Base-by-base conservation (phyloP, 2,888 invertebrate species). In the Zygaena filipendulae region DNA sequence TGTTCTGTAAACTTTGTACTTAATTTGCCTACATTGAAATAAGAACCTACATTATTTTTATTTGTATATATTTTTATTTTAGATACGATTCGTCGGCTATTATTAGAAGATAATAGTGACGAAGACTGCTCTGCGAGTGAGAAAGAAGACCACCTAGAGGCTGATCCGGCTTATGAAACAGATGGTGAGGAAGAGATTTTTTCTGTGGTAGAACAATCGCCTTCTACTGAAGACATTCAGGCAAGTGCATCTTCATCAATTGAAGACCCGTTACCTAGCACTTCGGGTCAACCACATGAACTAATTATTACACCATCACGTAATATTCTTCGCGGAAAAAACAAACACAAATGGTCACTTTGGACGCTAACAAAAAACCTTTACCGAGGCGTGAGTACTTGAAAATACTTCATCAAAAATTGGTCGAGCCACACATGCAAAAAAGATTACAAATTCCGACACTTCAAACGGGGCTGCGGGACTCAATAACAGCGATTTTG, bases 321-420 rank as follows among this genome's bases (percentile, higher is more conserved):
- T n/a, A n/a, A n/a, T n/a, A n/a, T n/a, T n/a, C n/a, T n/a, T n/a
- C n/a, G n/a, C n/a, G n/a, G n/a, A 18, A 20, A 11, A 20, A 13
- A 20, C 12, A 26, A 26, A 26, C 26, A 26, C 20, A 20, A 23
- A 20, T 12, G 2, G 30, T 30, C 18, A 30, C 4, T 24, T 19
- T 27, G 19, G 18, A 27, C 18, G 23, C 11, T 10, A 30, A 30
- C 11, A 27, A 30, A 33, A 30, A 33, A 25, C 30, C 33, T 21
- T 19, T 33, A 30, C 19, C 21, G 14, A 24, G 30, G 19, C 13
- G 14, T 4, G 18, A 18, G 8, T 18, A 18, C 8, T 8, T 18
- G 8, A 18, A 18, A 18, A 8, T 8, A 6, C 18, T 18, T 4
- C 18, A 18, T 18, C 18, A 18, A 4, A 18, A 18, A 8, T 8